These are phyloP conservation scores for Pampusana beccarii DNA, from an alignment of 2,113 vertebrate genomes.

Conservation along the genomic window DNA sequence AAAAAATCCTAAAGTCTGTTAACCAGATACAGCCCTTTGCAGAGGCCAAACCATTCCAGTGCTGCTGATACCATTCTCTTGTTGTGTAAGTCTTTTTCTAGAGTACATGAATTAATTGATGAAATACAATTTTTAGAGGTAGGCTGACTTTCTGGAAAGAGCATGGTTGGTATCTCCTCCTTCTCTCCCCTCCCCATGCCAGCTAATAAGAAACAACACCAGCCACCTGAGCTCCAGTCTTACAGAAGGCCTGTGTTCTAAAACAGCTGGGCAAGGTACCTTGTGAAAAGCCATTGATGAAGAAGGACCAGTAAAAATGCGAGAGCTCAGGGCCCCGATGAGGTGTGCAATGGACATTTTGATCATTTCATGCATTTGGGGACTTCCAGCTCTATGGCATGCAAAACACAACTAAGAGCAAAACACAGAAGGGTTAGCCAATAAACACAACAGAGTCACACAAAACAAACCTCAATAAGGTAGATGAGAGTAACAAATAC, in stretches of 20 bases:
- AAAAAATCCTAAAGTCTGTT: not conserved
- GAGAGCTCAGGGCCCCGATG: conserved; percentile 67
- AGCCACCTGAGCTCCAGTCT: not conserved
- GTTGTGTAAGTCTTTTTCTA: not conserved
- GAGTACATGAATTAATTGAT: not conserved
- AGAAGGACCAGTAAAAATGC: conserved; percentile 43
- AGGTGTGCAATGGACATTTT: conserved; percentile 68
- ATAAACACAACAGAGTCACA: conserved; percentile 1
- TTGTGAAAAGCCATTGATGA: conserved; percentile 68
- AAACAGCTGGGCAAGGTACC: conserved; percentile 53
- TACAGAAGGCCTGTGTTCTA: not conserved
- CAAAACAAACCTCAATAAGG: conserved; percentile 5
- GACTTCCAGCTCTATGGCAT: conserved; percentile 74
- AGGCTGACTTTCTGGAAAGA: conserved; percentile 68
- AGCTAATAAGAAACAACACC: not conserved
- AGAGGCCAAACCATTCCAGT: not conserved
- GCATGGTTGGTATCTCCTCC: not conserved
- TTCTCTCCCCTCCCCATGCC: not conserved
- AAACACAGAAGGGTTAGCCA: conserved; percentile 68
- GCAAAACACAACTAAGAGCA: conserved; percentile 76
- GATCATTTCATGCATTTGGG: conserved; percentile 76
- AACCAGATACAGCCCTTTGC: not conserved
- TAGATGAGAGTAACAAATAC: not conserved
- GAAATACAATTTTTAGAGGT: not conserved
- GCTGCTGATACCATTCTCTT: not conserved